These are phyloP conservation scores for Steinernema hermaphroditum DNA, from an alignment of 2,888 invertebrate species.

Conservation along the genomic window DNA sequence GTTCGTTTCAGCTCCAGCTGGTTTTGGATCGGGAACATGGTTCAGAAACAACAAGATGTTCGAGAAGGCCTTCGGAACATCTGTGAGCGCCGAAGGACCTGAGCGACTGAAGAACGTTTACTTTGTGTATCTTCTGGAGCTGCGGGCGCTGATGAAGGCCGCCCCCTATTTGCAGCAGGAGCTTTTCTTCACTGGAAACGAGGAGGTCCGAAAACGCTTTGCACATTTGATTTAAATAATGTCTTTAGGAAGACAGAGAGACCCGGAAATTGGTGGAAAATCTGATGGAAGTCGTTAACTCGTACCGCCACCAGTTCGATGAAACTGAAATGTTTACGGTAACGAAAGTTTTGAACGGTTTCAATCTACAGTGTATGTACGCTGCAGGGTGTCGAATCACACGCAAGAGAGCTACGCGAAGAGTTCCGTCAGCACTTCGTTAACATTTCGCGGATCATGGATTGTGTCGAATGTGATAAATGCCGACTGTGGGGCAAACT, in stretches of 20 bases:
- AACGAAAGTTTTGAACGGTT: conserved; percentile 7
- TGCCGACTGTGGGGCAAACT: conserved; percentile 96
- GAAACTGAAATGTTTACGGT: conserved; percentile 85
- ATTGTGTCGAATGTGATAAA: conserved; percentile 98
- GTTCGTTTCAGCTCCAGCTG: neutral
- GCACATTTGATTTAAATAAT: neutral
- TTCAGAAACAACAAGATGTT: conserved; percentile 66
- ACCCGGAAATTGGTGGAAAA: conserved; percentile 82
- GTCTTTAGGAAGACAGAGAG: conserved; percentile 78
- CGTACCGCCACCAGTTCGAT: conserved; percentile 89
- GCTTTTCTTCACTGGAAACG: conserved; percentile 88
- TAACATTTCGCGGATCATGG: conserved; percentile 97
- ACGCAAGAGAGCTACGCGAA: conserved; percentile 69
- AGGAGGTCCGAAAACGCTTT: conserved; percentile 67
- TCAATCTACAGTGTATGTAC: neutral
- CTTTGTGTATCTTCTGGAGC: conserved; percentile 89
- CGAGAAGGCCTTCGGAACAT: conserved; percentile 71
- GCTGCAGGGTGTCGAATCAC: conserved; percentile 56
- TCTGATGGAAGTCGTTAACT: conserved; percentile 76
- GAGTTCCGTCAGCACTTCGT: conserved; percentile 93
- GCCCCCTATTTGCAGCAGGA: conserved; percentile 80
- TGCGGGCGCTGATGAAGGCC: conserved; percentile 79
- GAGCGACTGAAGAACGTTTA: conserved; percentile 93
- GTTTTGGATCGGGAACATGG: conserved; percentile 57
- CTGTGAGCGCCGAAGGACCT: conserved; percentile 84